Percentiles rank a stretch among this genome's conserved stretches.
phyloP scores from a whole-genome alignment of 2,888 invertebrate genomes.

The Eledona agricola region DNA sequence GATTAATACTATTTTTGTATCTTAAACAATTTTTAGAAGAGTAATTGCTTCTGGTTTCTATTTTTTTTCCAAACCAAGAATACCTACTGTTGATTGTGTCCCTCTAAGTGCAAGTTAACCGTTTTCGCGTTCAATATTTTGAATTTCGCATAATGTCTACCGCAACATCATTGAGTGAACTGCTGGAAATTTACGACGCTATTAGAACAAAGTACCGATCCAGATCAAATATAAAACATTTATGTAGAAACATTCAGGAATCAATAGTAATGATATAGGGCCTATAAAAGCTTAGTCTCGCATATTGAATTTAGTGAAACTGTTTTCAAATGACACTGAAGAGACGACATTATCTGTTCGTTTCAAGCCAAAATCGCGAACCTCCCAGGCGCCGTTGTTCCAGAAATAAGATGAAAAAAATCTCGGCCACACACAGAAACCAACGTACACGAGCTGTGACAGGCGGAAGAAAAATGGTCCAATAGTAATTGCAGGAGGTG shows the following conservation, averaged over 20 bases:
- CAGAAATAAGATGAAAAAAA: conserved; percentile 7
- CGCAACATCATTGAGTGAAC: conserved; percentile 25
- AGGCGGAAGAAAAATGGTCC: conserved; percentile 30
- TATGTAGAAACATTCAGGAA: conserved; percentile 42
- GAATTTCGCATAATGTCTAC: no score
- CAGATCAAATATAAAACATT: conserved; percentile 41
- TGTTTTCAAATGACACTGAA: conserved; percentile 5
- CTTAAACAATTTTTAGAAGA: no score
- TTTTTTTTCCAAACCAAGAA: no score
- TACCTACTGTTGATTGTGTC: no score
- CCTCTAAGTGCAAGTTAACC: no score
- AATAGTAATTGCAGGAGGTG: conserved; percentile 27
- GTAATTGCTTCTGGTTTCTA: no score
- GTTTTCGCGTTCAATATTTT: no score
- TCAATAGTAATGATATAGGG: conserved; percentile 43
- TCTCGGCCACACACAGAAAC: conserved; percentile 24
- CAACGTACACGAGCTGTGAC: conserved; percentile 18
- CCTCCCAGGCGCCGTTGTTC: conserved; percentile 1
- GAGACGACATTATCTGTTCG: conserved; percentile 10
- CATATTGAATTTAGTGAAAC: conserved; percentile 36
- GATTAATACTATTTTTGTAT: no score
- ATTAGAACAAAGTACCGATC: conserved; percentile 42
- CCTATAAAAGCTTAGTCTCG: conserved; percentile 36
- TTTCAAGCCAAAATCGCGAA: conserved; percentile 1
- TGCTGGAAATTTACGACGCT: conserved; percentile 31